phyloP scores from a whole-genome alignment of 2,113 vertebrate genomes.

The Theristicus caerulescens region DNA sequence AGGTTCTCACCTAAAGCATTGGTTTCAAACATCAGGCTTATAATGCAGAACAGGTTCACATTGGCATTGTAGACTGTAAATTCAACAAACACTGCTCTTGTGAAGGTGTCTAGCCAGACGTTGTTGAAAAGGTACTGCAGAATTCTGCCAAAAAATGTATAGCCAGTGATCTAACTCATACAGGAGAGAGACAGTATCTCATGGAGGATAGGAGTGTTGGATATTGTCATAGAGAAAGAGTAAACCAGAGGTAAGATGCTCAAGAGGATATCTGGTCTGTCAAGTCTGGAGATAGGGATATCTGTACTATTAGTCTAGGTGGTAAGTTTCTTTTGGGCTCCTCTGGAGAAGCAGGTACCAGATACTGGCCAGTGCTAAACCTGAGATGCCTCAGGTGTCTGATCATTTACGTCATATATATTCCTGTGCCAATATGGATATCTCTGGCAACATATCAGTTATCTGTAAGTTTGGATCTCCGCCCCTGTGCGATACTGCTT shows the following conservation, averaged over 20 bases:
- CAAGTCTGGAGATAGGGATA: background rate
- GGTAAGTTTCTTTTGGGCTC: background rate
- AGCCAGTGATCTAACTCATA: background rate
- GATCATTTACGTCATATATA: background rate
- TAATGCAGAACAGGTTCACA: conserved; percentile 91
- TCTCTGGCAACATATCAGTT: background rate
- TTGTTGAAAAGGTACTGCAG: conserved; percentile 87
- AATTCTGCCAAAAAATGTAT: conserved; percentile 66
- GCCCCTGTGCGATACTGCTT: background rate
- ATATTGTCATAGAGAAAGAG: background rate
- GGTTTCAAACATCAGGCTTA: conserved; percentile 88
- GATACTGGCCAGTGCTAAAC: background rate
- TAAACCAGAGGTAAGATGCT: background rate
- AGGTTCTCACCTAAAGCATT: conserved; percentile 82
- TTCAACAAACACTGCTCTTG: conserved; percentile 90
- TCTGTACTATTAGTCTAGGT: background rate
- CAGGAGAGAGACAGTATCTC: background rate
- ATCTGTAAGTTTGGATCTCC: background rate
- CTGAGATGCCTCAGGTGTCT: background rate
- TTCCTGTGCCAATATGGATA: background rate
- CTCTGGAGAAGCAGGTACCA: background rate
- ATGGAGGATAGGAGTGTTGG: background rate
- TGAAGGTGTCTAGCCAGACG: conserved; percentile 88
- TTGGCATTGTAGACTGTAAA: conserved; percentile 97
- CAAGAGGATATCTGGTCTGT: background rate